Conservation (phyloP, 2,797 vertebrate genomes). For the Phrynocephalus vlangalii region DNA sequence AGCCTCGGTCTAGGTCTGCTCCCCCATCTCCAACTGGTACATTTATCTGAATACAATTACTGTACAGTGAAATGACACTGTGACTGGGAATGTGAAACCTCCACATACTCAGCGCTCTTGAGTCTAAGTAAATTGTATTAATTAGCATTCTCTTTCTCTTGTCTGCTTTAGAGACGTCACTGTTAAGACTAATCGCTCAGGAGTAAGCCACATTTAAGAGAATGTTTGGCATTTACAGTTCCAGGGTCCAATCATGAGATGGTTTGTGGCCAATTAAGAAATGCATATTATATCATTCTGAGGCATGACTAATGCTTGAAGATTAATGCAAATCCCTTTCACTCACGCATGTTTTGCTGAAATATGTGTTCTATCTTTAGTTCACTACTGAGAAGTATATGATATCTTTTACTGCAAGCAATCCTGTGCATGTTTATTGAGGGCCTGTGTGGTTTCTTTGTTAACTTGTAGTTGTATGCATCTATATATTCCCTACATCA, state of each 20-base stretch:
- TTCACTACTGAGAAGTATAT: constrained; percentile 37
- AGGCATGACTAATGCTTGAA: constrained; percentile 32
- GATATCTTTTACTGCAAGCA: neutral
- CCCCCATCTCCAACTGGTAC: neutral
- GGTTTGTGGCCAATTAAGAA: constrained; percentile 46
- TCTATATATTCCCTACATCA: too few species aligned
- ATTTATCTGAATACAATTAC: neutral
- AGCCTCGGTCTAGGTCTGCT: too few species aligned
- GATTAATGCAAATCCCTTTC: constrained; percentile 37
- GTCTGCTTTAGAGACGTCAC: constrained; percentile 12
- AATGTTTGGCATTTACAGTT: neutral
- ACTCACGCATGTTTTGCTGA: constrained; percentile 33
- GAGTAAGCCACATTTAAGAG: neutral
- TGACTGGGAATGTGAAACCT: constrained; percentile 15
- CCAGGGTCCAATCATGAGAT: constrained; percentile 35
- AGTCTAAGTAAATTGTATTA: constrained; percentile 47
- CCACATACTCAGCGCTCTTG: neutral
- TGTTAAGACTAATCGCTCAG: constrained; percentile 5
- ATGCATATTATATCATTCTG: constrained; percentile 35
- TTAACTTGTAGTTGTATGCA: too few species aligned
- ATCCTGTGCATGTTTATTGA: neutral
- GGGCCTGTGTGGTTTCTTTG: neutral
- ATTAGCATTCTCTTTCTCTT: constrained; percentile 34
- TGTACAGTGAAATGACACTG: constrained; percentile 29
- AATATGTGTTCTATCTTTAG: constrained; percentile 14